Evolutionary conservation across 2,888 invertebrate genomes (phyloP).

Genomic region (Limnephilus lunatus): DNA sequence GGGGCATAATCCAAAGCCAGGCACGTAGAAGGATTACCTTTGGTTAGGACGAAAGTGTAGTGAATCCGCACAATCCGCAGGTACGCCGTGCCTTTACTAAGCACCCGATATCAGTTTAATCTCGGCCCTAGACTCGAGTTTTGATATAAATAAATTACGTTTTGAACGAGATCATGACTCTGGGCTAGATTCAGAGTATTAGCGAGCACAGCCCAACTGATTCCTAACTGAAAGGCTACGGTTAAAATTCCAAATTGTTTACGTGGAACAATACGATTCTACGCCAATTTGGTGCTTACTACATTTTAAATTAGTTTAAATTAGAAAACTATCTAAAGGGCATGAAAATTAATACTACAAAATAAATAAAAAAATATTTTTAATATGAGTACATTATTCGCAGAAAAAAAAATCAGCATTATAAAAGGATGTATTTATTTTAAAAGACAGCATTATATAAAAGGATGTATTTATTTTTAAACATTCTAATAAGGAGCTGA

Average conservation of each 20-base stretch:
- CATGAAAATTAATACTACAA: too few relatives aligned
- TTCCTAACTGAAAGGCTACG: not conserved
- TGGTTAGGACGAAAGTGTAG: slow-evolving; percentile 41
- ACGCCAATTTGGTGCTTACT: not conserved
- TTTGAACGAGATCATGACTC: slow-evolving; percentile 41
- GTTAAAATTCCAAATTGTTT: not conserved
- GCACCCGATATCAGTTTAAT: slow-evolving; percentile 40
- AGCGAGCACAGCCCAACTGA: not conserved
- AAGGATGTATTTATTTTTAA: too few relatives aligned
- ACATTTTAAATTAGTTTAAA: not conserved
- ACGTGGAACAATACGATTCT: not conserved
- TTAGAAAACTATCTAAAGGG: not conserved
- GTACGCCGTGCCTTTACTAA: slow-evolving; percentile 19
- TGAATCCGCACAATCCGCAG: slow-evolving; percentile 33
- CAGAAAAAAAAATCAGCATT: too few relatives aligned
- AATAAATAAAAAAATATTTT: too few relatives aligned
- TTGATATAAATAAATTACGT: slow-evolving; percentile 48
- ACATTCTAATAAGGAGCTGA: too few relatives aligned
- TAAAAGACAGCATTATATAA: too few relatives aligned
- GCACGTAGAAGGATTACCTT: slow-evolving; percentile 42
- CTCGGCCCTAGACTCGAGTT: slow-evolving; percentile 17
- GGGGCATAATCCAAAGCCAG: slow-evolving; percentile 32
- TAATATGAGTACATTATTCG: too few relatives aligned
- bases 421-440: too few relatives aligned
- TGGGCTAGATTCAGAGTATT: not conserved